A percentile compares a stretch with the other conserved stretches of the same genome.
These are phyloP conservation scores for Tachypleus tridentatus DNA, from an alignment of 1,140 invertebrate species.

Conservation along the genomic window DNA sequence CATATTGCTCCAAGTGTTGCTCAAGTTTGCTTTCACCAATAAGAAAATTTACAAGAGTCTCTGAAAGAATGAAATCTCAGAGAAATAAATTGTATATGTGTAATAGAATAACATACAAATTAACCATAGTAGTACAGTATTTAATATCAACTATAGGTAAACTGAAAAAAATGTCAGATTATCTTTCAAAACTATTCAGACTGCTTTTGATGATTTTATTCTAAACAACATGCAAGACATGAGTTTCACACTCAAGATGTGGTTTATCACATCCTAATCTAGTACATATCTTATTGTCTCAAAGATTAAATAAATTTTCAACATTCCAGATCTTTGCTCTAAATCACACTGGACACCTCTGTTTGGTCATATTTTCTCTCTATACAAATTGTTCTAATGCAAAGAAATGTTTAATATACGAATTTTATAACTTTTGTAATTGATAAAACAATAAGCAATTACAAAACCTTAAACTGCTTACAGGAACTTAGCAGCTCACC, in stretches of 20 bases:
- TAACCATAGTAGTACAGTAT: not conserved
- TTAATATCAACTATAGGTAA: not conserved
- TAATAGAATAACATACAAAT: not conserved
- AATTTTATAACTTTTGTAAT: no score
- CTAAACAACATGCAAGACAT: not conserved
- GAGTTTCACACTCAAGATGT: not conserved
- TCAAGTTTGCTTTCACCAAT: conserved; percentile 83
- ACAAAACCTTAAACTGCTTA: no score
- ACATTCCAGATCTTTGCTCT: no score
- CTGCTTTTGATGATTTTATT: conserved; percentile 1
- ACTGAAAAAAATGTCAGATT: conserved; percentile 4
- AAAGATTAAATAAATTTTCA: no score
- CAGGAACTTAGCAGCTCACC: no score
- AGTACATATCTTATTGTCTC: no score
- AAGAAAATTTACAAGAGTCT: conserved; percentile 70
- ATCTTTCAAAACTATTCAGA: conserved; percentile 7
- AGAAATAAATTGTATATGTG: not conserved
- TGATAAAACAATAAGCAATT: no score
- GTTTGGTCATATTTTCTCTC: no score
- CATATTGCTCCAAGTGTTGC: conserved; percentile 70
- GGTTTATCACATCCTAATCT: no score
- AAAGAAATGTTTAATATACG: no score
- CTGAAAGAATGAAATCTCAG: conserved; percentile 38
- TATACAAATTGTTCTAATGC: no score
- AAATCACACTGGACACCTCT: no score